Evolutionary conservation across 2,113 vertebrate genomes (phyloP).

Genomic region (Vimba vimba): DNA sequence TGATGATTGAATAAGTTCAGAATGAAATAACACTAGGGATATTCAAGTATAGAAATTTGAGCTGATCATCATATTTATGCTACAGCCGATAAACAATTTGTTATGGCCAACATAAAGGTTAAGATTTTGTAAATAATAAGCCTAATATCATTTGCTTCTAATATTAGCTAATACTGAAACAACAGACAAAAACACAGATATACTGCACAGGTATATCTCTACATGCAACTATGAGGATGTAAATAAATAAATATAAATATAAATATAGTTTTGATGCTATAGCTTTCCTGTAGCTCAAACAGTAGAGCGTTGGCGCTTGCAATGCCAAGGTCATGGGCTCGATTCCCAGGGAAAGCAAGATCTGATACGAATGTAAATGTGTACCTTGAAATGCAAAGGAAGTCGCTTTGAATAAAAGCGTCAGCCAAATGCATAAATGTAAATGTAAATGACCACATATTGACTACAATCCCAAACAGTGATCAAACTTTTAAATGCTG

Average conservation of each 20-base stretch:
- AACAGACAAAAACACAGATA: neutral
- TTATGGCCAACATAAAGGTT: neutral
- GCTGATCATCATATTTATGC: neutral
- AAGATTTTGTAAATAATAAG: neutral
- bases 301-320: too few species aligned
- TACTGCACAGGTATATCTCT: neutral
- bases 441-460: neutral
- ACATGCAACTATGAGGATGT: neutral
- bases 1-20: neutral
- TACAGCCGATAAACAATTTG: neutral
- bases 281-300: too few species aligned
- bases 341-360: too few species aligned
- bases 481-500: neutral
- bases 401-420: too few species aligned
- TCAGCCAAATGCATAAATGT: neutral
- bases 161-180: neutral
- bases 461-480: neutral
- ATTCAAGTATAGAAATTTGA: neutral
- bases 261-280: too few species aligned
- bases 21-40: neutral
- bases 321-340: too few species aligned
- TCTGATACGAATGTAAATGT: too few species aligned
- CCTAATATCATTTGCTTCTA: neutral
- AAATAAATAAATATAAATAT: too few species aligned
- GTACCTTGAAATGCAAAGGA: too few species aligned